Evolutionary conservation across 2,797 vertebrate species (phyloP).

Genomic region (Mallotus villosus): DNA sequence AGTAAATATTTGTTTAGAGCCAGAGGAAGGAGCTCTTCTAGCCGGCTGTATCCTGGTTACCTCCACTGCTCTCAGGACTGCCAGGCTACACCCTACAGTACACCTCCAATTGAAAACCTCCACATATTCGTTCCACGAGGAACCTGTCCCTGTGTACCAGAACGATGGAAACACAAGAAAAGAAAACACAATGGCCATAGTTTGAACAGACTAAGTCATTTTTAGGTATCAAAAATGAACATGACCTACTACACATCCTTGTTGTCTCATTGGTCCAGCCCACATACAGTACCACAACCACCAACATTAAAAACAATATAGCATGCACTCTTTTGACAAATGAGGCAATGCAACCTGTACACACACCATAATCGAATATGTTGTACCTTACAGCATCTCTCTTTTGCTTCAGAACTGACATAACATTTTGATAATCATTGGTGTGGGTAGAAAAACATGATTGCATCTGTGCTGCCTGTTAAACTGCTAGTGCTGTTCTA

Average conservation of each 20-base stretch:
- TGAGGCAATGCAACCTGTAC: too few species aligned
- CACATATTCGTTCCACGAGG: conserved; percentile 10
- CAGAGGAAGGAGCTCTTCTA: conserved; percentile 52
- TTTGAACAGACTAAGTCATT: too few species aligned
- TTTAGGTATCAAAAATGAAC: background rate
- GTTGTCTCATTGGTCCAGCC: background rate
- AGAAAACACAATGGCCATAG: background rate
- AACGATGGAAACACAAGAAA: background rate
- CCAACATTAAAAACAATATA: background rate
- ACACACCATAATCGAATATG: background rate
- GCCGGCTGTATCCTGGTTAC: conserved; percentile 73
- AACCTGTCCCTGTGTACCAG: background rate
- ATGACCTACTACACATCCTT: background rate
- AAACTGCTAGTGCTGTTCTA: conserved; percentile 52
- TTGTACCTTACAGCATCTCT: background rate
- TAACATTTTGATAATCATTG: conserved; percentile 19
- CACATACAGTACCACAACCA: background rate
- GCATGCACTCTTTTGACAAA: background rate
- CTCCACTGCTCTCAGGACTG: conserved; percentile 29
- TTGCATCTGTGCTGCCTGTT: conserved; percentile 62
- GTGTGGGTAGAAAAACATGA: conserved; percentile 52
- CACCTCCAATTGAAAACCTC: conserved; percentile 21
- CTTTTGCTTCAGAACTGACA: background rate
- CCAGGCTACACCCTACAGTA: conserved; percentile 46
- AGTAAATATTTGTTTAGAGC: conserved; percentile 76